Base-by-base conservation (phyloP, 1,140 invertebrate genomes). In the Pseudomyrmex concolor region DNA sequence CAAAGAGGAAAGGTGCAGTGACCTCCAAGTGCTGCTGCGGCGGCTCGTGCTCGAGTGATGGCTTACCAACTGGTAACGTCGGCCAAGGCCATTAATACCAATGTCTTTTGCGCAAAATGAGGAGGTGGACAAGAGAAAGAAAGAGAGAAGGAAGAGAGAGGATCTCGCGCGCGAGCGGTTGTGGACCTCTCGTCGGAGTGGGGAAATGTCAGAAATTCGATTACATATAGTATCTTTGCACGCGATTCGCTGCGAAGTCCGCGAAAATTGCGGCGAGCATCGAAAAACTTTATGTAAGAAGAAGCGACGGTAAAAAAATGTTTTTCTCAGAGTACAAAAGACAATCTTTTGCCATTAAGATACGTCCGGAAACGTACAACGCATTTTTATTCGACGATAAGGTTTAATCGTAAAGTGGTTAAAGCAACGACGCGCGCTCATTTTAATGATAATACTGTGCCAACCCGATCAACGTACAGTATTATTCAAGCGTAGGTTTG, bases 71-170 rank as follows among this genome's bases (percentile, higher is more conserved):
- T 90, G 87, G 77, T 86, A 86, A 80, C 85, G 76, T 89, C 86
- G 87, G 90, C 90, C 91, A 92, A 92, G 91, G 90, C 90, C 91
- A 90, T 89, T 90, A 84, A 89, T 90, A 87, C 82, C 67, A 54
- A 85, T 80, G 83, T 71, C 77, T 78, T 63, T 81, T 45, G 59
- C 54, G 55, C 78, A 60, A 60, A 13, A 17, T 34, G 50, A 22
- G 54, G 51, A 51, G 25, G 10, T 9, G 34, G 34, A 22, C 17
- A 51, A 66, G 55, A 64, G 64, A 45, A 25, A 55, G 15, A 64
- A 57, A 45, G 45, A 55, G 15, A 50, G 62, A 59, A 51, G 50
- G 71, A 50, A 68, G 66, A 60, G 50, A 51, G 48, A 17, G 34
- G 4, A 34, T 34, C 13, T 80, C 67, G 67, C 51, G 17, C 25